These are phyloP conservation scores for Liolophura sinensis DNA, from an alignment of 1,140 invertebrate genomes.

Conservation along the genomic window DNA sequence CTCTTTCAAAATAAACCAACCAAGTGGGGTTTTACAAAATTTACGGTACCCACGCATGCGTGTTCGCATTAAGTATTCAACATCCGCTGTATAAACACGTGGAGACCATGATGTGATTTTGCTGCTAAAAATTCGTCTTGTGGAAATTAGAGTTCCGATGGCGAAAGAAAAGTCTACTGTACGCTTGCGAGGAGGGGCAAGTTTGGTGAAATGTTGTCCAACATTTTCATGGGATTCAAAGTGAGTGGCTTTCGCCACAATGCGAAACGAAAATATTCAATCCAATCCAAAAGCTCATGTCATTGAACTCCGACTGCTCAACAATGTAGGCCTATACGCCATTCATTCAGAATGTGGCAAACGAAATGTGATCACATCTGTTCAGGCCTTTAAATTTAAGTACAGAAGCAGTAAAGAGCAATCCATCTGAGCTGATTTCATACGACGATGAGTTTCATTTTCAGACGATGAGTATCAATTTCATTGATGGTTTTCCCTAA, in stretches of 20 bases:
- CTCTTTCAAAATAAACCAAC: too few species aligned
- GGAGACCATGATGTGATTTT: conserved; percentile 13
- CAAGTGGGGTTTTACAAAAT: too few species aligned
- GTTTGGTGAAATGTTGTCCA: conserved; percentile 21
- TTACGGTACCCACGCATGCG: too few species aligned
- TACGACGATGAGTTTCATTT: too few species aligned
- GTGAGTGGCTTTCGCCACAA: conserved; percentile 12
- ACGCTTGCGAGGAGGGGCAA: conserved; percentile 21
- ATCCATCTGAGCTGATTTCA: conserved; percentile 1
- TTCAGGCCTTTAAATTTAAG: neutral
- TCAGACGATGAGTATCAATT: too few species aligned
- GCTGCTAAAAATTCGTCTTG: conserved; percentile 18
- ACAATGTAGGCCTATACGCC: neutral
- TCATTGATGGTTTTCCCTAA: too few species aligned
- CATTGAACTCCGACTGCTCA: too few species aligned
- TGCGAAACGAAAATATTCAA: too few species aligned
- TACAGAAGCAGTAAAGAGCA: neutral
- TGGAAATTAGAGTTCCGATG: neutral
- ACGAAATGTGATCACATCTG: neutral
- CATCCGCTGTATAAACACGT: neutral
- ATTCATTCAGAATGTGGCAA: neutral
- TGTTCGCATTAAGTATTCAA: conserved; percentile 1
- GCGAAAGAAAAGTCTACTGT: conserved; percentile 16
- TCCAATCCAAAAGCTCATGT: too few species aligned
- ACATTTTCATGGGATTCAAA: conserved; percentile 27